Conservation (phyloP, 1,140 invertebrate genomes). For the Drosophila bocqueti region DNA sequence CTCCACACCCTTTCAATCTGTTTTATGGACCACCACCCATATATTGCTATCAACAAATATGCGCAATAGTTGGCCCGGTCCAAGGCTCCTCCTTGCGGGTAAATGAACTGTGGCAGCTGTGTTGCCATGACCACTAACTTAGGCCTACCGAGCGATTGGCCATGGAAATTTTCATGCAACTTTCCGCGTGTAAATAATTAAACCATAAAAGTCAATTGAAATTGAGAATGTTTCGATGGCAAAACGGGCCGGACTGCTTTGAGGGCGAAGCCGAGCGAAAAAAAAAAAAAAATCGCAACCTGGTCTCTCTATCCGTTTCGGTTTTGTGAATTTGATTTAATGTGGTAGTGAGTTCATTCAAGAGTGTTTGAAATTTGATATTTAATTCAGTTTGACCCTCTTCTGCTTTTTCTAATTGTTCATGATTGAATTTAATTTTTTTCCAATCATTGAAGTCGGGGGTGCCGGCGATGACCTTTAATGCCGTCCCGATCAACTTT, state of each 20-base stretch:
- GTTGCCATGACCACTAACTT: conserved; percentile 65
- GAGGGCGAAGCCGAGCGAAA: neutral
- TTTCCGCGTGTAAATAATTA: conserved; percentile 69
- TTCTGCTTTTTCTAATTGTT: too few relatives aligned
- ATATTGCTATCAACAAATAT: conserved; percentile 40
- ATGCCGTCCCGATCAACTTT: too few relatives aligned
- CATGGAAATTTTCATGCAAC: conserved; percentile 72
- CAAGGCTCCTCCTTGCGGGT: conserved; percentile 58
- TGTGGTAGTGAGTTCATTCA: too few relatives aligned
- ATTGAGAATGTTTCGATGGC: conserved; percentile 26
- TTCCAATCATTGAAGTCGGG: too few relatives aligned
- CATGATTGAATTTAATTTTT: too few relatives aligned
- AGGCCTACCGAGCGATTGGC: conserved; percentile 37
- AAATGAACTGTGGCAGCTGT: conserved; percentile 62
- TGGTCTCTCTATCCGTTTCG: too few relatives aligned
- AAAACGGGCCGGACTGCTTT: conserved; percentile 7
- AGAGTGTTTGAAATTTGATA: too few relatives aligned
- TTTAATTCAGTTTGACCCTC: too few relatives aligned
- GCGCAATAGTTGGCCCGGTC: conserved; percentile 47
- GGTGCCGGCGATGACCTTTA: too few relatives aligned
- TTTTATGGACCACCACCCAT: conserved; percentile 13
- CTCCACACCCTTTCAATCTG: conserved; percentile 23
- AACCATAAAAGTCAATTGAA: conserved; percentile 67
- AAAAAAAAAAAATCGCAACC: conserved; percentile 23
- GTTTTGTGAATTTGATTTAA: too few relatives aligned